Evolutionary conservation across 1,140 invertebrate species (phyloP), one percentile per base, ranked within the genome.

Genomic region (Hetaerina americana): DNA sequence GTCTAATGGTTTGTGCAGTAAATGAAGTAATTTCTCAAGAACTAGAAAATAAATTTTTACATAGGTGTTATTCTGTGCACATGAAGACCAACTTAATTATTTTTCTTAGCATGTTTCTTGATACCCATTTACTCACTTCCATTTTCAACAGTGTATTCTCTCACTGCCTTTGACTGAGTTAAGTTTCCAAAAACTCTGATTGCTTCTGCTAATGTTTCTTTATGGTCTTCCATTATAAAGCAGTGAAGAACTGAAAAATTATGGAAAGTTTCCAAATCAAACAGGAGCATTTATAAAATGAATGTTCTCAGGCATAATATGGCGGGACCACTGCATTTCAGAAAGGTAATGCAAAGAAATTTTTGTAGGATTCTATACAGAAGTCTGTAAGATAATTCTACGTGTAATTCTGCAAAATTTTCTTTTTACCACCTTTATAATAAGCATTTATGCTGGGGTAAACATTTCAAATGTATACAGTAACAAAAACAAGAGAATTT

Each of bases 161-260:
- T 77, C 6, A 87, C 83, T 66, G 83, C 80, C 77, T 84, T 84
- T 26, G 85, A 87, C 71, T 88, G 77, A 0, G 87, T 88, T 28
- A 90, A 78, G 79, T 90, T 90, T 26, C 87, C 88, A 77, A 87
- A 84, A 25, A 90, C 87, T 77, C 88, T 79, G 73, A 85, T 86
- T 5, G 85, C 81, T 79, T 90, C 88, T 8, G 86, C 81, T 26
- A 88, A 79, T 57, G 82, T 85, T 69, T 88, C 87, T 66, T 84
- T 83, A 68, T 26, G 67, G 2, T 26, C 67, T 18, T 68, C 67
- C 69, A 68, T 68, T 26, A 68, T 5, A 68, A 68, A 25, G 12
- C n/a, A 24, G 3, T 25, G 2, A 18, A 57, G 22, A 10, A n/a
- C 40, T 57, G 31, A 15, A 57, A 72, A 68, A 66, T 26, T n/a